phyloP scores from a whole-genome alignment of 1,140 invertebrate genomes.

The Drosophila ogumai region DNA sequence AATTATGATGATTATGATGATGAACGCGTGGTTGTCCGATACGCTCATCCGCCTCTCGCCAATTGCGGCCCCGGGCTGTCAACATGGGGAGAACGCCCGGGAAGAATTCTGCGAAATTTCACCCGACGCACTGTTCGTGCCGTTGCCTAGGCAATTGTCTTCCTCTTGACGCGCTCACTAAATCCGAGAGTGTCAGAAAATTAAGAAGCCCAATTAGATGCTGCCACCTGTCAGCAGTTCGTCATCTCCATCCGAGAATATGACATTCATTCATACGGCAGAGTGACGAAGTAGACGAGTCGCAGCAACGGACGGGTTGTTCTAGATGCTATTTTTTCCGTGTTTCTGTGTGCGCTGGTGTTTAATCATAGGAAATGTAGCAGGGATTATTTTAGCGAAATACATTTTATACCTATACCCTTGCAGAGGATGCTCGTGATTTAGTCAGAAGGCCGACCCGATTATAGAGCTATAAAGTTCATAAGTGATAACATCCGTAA shows the following conservation, averaged over 20 bases:
- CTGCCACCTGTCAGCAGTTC: conserved; percentile 85
- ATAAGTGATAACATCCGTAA: no score
- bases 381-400: conserved; percentile 58
- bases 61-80: conserved; percentile 65
- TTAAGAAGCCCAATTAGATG: conserved; percentile 84
- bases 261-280: conserved; percentile 79
- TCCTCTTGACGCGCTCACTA: conserved; percentile 38
- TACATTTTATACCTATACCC: conserved; percentile 51
- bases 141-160: conserved; percentile 66
- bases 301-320: conserved; percentile 64
- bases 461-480: no score
- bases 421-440: not conserved
- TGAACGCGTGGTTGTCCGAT: conserved; percentile 79
- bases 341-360: conserved; percentile 13
- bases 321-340: conserved; percentile 30
- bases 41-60: conserved; percentile 68
- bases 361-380: conserved; percentile 48
- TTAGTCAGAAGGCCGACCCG: not conserved
- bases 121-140: conserved; percentile 36
- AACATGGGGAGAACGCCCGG: conserved; percentile 34
- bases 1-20: conserved; percentile 82
- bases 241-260: conserved; percentile 79
- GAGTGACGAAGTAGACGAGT: conserved; percentile 74
- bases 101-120: conserved; percentile 64
- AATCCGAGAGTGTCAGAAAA: conserved; percentile 77